Evolutionary conservation across 1,140 invertebrate species (phyloP), one percentile per base, ranked within the genome.

Genomic region (Aphaenogaster floridana): DNA sequence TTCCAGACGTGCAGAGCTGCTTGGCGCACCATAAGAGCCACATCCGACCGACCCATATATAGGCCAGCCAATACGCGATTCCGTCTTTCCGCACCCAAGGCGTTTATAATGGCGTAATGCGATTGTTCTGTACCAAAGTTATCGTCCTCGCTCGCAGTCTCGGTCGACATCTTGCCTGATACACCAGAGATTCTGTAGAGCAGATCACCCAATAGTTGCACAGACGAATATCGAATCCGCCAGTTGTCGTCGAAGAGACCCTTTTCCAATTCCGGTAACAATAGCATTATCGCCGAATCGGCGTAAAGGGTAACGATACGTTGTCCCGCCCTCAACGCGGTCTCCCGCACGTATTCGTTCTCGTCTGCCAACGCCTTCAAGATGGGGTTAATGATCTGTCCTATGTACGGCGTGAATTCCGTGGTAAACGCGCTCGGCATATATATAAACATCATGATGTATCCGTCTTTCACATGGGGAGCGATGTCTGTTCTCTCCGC

Each of bases 381-480:
- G 92, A 99, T 99, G 0, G 99, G 99, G 95, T 98, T 99, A 90
- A 99, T 99, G 86, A 99, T 99, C 93, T 99, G 98, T 0, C 99
- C 98, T 92, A 99, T 99, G 94, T 99, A 99, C 0, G 98, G 98
- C 7, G 98, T 98, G 94, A 99, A 99, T 92, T 99, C 98, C 69
- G 97, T 97, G 2, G 98, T 98, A 95, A 99, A 99, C 1, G 99
- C 99, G 86, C 98, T 97, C 0, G 99, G 99, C 97, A 99, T 98
- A 95, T 99, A 99, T 94, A 99, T 99, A 94, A 99, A 99, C 98
- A 99, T 99, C 98, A 99, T 99, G 68, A 99, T 99, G 95, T 99
- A 99, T 42, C 99, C 99, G 96, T 99, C 99, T 92, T 99, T 98
- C 0, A 99, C 99, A 95, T 99, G 98, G 1, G 99, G 98, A 15